These are phyloP conservation scores for Danio choprae DNA, from an alignment of 2,797 vertebrate species.

Conservation along the genomic window DNA sequence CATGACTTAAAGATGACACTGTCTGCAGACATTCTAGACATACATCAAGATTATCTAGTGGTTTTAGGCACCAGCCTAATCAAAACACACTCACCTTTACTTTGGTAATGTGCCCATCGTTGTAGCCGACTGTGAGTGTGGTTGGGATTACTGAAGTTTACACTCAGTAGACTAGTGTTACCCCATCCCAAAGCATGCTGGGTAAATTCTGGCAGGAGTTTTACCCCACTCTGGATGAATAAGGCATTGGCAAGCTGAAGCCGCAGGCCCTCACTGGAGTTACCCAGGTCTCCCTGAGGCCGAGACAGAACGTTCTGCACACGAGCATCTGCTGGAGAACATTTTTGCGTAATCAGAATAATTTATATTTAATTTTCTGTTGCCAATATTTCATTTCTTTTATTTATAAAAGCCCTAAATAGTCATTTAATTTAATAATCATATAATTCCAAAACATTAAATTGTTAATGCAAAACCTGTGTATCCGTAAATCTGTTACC, in stretches of 20 bases:
- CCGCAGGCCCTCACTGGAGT: constrained; percentile 70
- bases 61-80: neutral
- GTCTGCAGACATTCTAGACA: neutral
- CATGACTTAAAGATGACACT: no score
- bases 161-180: constrained; percentile 80
- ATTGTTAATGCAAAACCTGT: no score
- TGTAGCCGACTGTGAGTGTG: constrained; percentile 62
- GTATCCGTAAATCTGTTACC: no score
- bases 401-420: no score
- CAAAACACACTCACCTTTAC: constrained; percentile 70
- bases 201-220: constrained; percentile 77
- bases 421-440: no score
- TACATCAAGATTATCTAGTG: neutral
- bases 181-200: constrained; percentile 76
- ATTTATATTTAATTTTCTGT: no score
- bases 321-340: constrained; percentile 69
- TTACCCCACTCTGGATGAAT: constrained; percentile 74
- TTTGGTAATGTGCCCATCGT: constrained; percentile 59
- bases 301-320: constrained; percentile 76
- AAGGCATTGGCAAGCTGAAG: constrained; percentile 84
- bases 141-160: constrained; percentile 77
- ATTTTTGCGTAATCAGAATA: neutral
- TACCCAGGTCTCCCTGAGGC: constrained; percentile 62
- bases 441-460: no score
- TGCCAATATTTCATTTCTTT: no score